A percentile compares a stretch with the other conserved stretches of the same genome.
Evolutionary conservation across 2,113 vertebrate species (phyloP).

Genomic region (Balaenoptera acutorostrata): DNA sequence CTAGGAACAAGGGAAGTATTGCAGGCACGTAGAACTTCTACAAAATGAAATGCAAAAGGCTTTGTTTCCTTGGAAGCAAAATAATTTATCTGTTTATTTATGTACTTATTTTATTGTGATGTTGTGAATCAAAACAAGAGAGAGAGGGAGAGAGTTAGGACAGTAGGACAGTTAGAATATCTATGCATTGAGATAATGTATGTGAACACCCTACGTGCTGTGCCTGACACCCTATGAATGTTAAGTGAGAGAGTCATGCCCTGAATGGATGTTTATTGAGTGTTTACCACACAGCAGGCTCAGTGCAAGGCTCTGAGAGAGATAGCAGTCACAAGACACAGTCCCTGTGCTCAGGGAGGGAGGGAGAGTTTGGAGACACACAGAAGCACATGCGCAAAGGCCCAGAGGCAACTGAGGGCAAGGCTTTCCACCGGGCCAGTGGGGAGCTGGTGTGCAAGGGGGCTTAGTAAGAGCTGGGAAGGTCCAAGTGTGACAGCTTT

Average conservation of each 20-base stretch:
- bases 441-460: background rate
- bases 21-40: background rate
- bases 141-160: background rate
- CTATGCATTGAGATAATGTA: background rate
- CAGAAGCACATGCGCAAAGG: rapidly evolving
- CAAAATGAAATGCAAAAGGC: background rate
- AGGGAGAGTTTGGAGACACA: background rate
- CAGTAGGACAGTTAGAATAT: no score
- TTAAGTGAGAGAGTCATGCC: no score
- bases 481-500: background rate
- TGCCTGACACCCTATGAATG: background rate
- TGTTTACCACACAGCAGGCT: no score
- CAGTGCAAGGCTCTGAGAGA: background rate
- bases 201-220: rapidly evolving
- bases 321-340: background rate
- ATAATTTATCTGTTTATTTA: background rate
- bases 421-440: background rate
- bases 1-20: background rate
- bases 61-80: background rate
- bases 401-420: no score
- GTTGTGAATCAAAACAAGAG: background rate
- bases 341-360: background rate
- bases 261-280: no score
- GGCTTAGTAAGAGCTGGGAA: background rate
- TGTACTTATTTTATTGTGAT: background rate